Conservation (phyloP, 2,797 vertebrate species). For the Diglossa cyanea region DNA sequence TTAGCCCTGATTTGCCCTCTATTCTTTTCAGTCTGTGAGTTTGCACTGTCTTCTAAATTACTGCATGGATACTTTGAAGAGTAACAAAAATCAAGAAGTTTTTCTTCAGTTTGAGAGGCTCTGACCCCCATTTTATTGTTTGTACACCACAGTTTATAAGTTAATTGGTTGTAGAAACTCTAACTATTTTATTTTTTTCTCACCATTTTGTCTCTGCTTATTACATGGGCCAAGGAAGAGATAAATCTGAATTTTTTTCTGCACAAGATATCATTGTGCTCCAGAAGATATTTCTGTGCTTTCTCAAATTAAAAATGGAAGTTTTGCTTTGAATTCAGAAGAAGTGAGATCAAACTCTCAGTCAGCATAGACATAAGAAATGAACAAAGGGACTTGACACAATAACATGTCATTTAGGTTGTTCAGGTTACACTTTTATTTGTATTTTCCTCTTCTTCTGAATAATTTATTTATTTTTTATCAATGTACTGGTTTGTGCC, state of each 20-base stretch:
- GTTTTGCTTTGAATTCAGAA: not conserved
- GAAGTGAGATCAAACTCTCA: not conserved
- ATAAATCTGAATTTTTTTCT: not conserved
- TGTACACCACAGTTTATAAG: not conserved
- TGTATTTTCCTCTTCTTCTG: not conserved
- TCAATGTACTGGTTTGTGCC: not conserved
- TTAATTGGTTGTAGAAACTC: not conserved
- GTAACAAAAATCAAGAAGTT: not conserved
- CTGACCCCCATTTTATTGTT: constrained; percentile 6
- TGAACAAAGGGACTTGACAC: not conserved
- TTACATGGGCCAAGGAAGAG: not conserved
- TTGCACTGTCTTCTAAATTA: not conserved
- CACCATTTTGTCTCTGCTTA: not conserved
- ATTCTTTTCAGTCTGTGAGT: not conserved
- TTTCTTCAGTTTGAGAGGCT: constrained; percentile 4
- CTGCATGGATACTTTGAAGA: not conserved
- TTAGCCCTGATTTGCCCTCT: not conserved
- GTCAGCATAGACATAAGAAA: not conserved
- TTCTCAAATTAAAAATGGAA: not conserved
- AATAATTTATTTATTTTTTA: not conserved
- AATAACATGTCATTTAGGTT: not conserved
- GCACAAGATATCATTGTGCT: not conserved
- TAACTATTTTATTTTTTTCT: not conserved
- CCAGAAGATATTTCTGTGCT: not conserved
- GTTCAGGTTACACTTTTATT: not conserved